Conservation (phyloP, 64 coral and sea anemone genomes). For the Dendronephthya gigantea region DNA sequence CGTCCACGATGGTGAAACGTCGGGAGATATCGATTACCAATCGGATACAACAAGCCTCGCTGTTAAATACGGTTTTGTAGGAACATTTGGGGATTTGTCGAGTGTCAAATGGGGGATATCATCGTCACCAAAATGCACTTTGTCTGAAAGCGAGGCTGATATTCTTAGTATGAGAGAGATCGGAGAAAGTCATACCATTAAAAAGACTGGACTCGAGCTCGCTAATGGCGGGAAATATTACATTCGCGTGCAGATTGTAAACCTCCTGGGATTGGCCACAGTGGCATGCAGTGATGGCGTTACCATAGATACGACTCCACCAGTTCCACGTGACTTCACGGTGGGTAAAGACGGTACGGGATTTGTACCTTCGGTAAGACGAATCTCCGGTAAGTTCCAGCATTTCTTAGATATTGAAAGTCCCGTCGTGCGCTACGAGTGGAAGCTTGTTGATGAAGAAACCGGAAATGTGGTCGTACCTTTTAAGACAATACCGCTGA, state of each 20-base stretch:
- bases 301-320: conserved; percentile 74
- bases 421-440: conserved; percentile 71
- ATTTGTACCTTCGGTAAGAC: conserved; percentile 59
- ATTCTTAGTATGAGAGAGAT: conserved; percentile 42
- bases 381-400: conserved; percentile 62
- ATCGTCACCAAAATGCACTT: conserved; percentile 40
- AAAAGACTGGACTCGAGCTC: conserved; percentile 56
- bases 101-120: conserved; percentile 78
- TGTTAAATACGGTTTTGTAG: conserved; percentile 54
- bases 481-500: conserved; percentile 64
- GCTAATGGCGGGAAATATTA: conserved; percentile 71
- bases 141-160: conserved; percentile 61
- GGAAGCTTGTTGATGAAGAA: conserved; percentile 48
- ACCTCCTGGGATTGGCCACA: conserved; percentile 53
- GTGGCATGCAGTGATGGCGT: conserved; percentile 90
- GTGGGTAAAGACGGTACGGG: conserved; percentile 52
- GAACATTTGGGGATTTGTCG: conserved; percentile 25
- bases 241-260: conserved; percentile 51
- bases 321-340: conserved; percentile 51
- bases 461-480: conserved; percentile 45
- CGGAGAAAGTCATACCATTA: conserved; percentile 59
- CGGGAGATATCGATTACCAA: conserved; percentile 61
- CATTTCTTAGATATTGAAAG: conserved; percentile 65
- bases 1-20: conserved; percentile 65
- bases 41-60: conserved; percentile 48